phyloP scores from a whole-genome alignment of 2,113 vertebrate genomes.

The Cynoglossus semilaevis region DNA sequence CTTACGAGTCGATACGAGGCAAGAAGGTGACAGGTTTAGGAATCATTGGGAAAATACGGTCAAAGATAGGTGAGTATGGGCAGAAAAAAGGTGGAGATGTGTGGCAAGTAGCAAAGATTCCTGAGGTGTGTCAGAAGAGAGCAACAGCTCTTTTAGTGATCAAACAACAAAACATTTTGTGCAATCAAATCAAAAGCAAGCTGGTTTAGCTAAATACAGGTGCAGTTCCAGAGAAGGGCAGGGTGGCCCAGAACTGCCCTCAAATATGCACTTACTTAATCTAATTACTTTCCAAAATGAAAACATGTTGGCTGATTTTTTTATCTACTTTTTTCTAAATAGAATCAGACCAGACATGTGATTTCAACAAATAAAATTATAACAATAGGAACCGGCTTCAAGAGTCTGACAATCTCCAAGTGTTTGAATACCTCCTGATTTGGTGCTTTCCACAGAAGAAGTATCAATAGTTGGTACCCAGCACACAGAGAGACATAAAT shows the following conservation, averaged over 20 bases:
- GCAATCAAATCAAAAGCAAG: constrained; percentile 55
- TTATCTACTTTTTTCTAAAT: neutral
- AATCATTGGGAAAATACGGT: constrained; percentile 32
- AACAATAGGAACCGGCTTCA: constrained; percentile 9
- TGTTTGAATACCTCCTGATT: neutral
- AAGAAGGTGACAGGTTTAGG: neutral
- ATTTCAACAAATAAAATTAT: constrained; percentile 19
- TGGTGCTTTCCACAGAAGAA: constrained; percentile 4
- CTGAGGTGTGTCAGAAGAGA: constrained; percentile 69
- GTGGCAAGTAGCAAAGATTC: constrained; percentile 67
- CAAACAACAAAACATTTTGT: constrained; percentile 25
- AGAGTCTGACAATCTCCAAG: neutral
- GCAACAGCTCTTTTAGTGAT: constrained; percentile 48
- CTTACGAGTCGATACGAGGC: constrained; percentile 19
- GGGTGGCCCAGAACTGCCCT: constrained; percentile 17
- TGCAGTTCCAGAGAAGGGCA: constrained; percentile 37
- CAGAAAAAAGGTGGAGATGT: constrained; percentile 20
- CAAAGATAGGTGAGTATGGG: constrained; percentile 34
- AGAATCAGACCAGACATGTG: constrained; percentile 20
- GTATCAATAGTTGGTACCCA: constrained; percentile 22
- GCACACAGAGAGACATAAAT: constrained; percentile 50
- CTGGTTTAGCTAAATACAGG: constrained; percentile 63
- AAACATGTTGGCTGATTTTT: constrained; percentile 12
- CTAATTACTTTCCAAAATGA: constrained; percentile 18
- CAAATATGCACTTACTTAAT: constrained; percentile 21